These are phyloP conservation scores for Podiceps cristatus DNA, from an alignment of 2,113 vertebrate genomes.

Conservation along the genomic window DNA sequence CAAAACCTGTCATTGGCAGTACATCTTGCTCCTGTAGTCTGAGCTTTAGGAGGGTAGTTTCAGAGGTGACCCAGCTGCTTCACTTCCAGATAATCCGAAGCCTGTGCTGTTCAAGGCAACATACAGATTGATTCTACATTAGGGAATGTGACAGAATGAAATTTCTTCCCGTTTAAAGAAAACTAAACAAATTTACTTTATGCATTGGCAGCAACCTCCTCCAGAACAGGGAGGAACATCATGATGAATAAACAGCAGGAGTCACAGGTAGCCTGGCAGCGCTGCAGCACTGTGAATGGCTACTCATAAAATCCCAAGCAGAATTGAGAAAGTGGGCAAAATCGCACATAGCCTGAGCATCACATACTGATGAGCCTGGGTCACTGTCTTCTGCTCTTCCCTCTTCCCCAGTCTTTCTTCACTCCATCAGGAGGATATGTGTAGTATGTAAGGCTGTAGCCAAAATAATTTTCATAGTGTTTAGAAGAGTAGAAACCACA, in stretches of 20 bases:
- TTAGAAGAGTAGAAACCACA: background rate
- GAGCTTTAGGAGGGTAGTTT: background rate
- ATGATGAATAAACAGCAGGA: background rate
- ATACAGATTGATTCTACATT: background rate
- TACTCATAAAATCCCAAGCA: background rate
- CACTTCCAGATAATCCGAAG: background rate
- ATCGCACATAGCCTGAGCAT: background rate
- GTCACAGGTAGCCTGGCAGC: background rate
- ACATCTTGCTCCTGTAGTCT: background rate
- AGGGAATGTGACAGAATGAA: background rate
- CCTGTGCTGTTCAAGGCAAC: background rate
- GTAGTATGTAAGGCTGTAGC: background rate
- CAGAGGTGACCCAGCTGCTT: background rate
- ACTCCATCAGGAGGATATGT: background rate
- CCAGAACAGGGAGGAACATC: background rate
- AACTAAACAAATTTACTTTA: background rate
- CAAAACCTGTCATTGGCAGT: background rate
- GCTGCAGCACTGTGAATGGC: background rate
- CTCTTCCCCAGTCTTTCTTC: background rate
- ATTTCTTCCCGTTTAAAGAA: background rate
- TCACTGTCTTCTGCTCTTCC: background rate
- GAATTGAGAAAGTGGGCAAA: background rate
- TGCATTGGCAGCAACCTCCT: background rate
- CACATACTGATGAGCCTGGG: accelerated
- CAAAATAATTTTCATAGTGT: background rate